These are phyloP conservation scores for Idaea aversata DNA, from an alignment of 2,888 invertebrate species.

Conservation along the genomic window DNA sequence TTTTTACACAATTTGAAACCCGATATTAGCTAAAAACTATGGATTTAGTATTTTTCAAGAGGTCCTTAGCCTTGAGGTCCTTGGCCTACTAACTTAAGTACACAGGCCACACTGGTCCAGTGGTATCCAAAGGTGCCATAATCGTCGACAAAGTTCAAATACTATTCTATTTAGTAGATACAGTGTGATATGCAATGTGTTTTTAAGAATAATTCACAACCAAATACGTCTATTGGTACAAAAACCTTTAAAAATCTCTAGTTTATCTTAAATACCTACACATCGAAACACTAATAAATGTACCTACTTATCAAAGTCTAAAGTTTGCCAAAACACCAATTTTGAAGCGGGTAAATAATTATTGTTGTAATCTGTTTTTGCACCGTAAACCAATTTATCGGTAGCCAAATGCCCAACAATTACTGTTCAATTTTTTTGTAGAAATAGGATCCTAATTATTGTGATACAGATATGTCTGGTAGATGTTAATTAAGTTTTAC, in stretches of 20 bases:
- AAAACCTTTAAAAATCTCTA: neutral
- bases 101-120: no score
- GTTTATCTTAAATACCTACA: neutral
- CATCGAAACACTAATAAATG: neutral
- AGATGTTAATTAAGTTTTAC: neutral
- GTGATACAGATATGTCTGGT: neutral
- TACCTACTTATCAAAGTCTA: neutral
- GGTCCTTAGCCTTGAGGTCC: no score
- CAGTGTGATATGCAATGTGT: neutral
- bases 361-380: neutral
- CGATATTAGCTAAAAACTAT: no score
- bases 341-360: neutral
- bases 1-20: no score
- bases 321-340: neutral
- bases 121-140: no score
- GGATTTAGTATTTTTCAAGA: no score
- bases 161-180: no score
- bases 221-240: neutral
- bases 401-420: neutral
- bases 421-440: neutral
- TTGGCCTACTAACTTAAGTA: no score
- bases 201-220: neutral
- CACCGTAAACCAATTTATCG: constrained; percentile 1
- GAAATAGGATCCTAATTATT: neutral
- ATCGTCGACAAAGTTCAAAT: no score